These are phyloP conservation scores for Xerus rutilus DNA, from an alignment of 2,797 vertebrate genomes.

Conservation along the genomic window DNA sequence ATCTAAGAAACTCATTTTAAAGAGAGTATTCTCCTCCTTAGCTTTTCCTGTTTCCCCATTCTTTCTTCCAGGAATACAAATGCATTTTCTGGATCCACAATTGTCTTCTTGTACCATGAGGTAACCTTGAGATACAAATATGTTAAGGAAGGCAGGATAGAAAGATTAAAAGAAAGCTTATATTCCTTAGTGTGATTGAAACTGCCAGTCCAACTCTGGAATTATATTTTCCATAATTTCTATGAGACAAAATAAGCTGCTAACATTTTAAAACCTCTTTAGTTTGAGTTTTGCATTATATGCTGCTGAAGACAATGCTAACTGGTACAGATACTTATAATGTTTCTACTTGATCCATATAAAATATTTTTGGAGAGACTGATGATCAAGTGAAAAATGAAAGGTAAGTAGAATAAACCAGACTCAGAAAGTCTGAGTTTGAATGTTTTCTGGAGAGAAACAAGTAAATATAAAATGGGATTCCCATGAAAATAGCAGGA, in stretches of 20 bases:
- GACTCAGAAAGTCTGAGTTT: too few species aligned
- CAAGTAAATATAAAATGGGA: too few species aligned
- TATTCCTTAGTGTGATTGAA: neutral
- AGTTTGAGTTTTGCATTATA: neutral
- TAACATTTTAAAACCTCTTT: neutral
- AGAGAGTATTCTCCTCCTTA: neutral
- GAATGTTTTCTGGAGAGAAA: too few species aligned
- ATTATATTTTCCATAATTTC: neutral
- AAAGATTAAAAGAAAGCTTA: neutral
- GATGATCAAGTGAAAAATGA: neutral
- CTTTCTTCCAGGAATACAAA: neutral
- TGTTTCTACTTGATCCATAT: neutral
- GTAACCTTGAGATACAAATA: neutral
- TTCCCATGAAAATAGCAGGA: too few species aligned
- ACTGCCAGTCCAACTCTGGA: neutral
- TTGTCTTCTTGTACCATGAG: neutral
- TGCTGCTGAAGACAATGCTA: neutral
- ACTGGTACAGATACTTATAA: neutral
- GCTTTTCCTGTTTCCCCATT: neutral
- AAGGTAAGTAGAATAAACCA: neutral
- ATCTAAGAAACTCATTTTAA: neutral
- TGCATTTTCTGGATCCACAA: neutral
- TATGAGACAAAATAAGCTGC: neutral
- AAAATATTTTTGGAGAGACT: neutral
- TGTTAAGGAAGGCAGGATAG: neutral